Evolutionary conservation across 2,113 vertebrate genomes (phyloP).

Genomic region (Ptilorrhoa leucosticta): DNA sequence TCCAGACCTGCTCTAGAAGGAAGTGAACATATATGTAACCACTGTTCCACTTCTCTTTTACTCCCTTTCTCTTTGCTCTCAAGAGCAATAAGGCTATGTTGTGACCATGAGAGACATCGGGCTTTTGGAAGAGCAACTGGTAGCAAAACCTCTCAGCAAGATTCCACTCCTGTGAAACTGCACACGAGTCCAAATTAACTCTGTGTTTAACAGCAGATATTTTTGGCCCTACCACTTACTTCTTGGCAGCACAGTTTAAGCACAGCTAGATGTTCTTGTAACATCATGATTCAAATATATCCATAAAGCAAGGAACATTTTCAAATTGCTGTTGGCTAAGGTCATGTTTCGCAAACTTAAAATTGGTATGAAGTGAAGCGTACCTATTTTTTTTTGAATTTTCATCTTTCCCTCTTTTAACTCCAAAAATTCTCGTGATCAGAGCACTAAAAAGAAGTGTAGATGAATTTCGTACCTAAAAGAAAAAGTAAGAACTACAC

Average conservation of each 20-base stretch:
- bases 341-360: conserved; percentile 4
- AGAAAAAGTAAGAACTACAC: neutral
- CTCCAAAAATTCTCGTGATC: conserved; percentile 96
- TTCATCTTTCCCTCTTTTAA: conserved; percentile 93
- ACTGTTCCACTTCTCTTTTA: neutral
- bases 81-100: neutral
- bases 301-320: conserved; percentile 30
- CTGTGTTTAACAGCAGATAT: neutral
- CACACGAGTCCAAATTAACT: neutral
- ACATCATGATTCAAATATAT: conserved; percentile 10
- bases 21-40: neutral
- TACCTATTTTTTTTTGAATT: conserved; percentile 95
- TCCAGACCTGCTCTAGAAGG: neutral
- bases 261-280: conserved; percentile 18
- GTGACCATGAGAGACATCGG: neutral
- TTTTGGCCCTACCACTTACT: conserved; percentile 4
- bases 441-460: conserved; percentile 95
- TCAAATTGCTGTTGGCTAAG: conserved; percentile 3
- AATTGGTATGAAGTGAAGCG: conserved; percentile 24
- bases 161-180: neutral
- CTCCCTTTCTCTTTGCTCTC: neutral
- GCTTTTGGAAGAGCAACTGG: neutral
- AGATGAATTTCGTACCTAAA: conserved; percentile 94
- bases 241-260: neutral
- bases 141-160: neutral